Evolutionary conservation across 2,797 vertebrate species (phyloP), one percentile per base, ranked within the genome.

Genomic region (Sebastes kiyomatsui): DNA sequence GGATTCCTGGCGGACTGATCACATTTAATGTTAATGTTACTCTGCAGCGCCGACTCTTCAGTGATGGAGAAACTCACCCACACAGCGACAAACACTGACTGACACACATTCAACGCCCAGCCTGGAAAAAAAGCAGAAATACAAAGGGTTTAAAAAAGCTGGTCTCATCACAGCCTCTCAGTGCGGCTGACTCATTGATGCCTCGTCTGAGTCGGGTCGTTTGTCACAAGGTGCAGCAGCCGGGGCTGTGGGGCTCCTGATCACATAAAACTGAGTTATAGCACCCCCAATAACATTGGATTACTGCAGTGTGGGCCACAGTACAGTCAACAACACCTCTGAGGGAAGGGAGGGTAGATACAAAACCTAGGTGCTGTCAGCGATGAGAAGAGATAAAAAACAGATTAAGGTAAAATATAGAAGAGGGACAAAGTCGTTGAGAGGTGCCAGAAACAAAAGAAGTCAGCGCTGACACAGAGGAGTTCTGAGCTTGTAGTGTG

Each of bases 191-290:
- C 59, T 92, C 83, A 83, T 56, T 84, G 80, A 77, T 75, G 78
- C 27, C 62, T 49, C 4, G 27, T 90, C 80, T 87, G 88, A 83
- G 83, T 85, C 4, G 30, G 79, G 83, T 90, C 77, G 55, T 94
- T 93, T 90, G 84, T 94, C 93, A 92, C 52, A 14, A 78, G 69
- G 69, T 59, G 71, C 89, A 35, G 70, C 68, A 83, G 83, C 23
- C 62, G 12, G 75, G 64, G 52, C 75, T 72, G 55, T 65, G 79
- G 70, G 86, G 82, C 78, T 77, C 72, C 90, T 81, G 82, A 90
- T 92, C 93, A 85, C 87, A 90, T 93, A 92, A 93, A 89, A 80
- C 71, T 90, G 90, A 94, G 78, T 93, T 94, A 93, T 68, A 60
- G 87, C 78, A 42, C 30, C 55, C 25, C 76, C 72, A 84, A 85